Conservation (phyloP, 2,113 vertebrate genomes). For the Pteropus alecto region DNA sequence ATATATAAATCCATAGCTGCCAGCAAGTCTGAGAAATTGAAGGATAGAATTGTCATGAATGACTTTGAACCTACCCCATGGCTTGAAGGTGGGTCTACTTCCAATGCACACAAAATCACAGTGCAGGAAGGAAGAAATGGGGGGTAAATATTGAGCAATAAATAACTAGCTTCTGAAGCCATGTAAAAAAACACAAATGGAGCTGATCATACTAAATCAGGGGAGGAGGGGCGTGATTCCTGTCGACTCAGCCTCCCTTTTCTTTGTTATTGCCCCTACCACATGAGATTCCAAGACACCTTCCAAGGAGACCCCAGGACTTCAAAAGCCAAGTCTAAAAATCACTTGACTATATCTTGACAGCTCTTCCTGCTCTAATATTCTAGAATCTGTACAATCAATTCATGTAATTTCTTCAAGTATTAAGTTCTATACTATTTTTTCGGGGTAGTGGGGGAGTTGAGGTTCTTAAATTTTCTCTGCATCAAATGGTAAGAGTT, state of each 20-base stretch:
- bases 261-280: not conserved
- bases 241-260: not conserved
- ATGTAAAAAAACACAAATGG: not conserved
- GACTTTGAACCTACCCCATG: not conserved
- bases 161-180: not conserved
- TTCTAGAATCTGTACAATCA: not conserved
- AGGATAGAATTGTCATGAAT: not conserved
- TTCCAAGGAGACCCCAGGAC: not conserved
- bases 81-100: not conserved
- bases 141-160: not conserved
- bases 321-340: not conserved
- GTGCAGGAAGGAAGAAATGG: not conserved
- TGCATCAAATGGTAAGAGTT: not conserved
- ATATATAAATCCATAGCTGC: not conserved
- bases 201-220: not conserved
- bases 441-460: no score
- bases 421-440: not conserved
- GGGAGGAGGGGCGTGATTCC: not conserved
- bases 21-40: not conserved
- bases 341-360: not conserved
- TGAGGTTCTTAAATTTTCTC: not conserved
- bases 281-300: not conserved
- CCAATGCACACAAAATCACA: not conserved
- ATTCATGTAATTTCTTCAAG: not conserved
- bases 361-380: not conserved